These are phyloP conservation scores for Eulimnadia texana DNA, from an alignment of 1,140 invertebrate genomes.

Conservation along the genomic window DNA sequence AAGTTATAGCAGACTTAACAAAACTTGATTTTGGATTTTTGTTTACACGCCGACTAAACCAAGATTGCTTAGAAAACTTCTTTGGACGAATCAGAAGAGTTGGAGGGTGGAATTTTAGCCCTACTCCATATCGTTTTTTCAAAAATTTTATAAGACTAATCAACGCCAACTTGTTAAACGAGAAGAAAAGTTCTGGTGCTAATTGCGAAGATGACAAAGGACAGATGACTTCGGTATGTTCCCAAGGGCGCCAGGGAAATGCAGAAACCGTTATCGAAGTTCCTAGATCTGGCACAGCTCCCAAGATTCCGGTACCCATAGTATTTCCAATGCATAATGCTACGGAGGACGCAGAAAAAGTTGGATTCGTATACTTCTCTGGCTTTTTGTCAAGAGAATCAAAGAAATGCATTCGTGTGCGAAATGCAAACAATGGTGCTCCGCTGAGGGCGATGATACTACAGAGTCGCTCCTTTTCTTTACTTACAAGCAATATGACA, in stretches of 20 bases:
- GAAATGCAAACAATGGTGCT: background rate
- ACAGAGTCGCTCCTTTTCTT: background rate
- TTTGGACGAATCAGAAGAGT: background rate
- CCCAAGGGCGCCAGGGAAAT: background rate
- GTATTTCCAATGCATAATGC: too few species aligned
- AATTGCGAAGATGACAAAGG: background rate
- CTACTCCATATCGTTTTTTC: background rate
- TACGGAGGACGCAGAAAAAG: too few species aligned
- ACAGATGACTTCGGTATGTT: background rate
- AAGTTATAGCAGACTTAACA: background rate
- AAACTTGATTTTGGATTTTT: background rate
- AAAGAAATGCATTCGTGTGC: too few species aligned
- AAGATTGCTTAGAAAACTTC: background rate
- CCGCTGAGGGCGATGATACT: background rate
- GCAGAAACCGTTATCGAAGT: background rate
- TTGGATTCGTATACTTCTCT: too few species aligned
- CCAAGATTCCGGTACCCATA: too few species aligned
- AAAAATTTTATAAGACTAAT: background rate
- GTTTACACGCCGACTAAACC: background rate
- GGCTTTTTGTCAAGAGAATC: too few species aligned
- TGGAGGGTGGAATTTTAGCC: background rate
- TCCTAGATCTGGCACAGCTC: too few species aligned
- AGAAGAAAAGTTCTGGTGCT: background rate
- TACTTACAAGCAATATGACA: background rate
- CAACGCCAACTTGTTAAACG: background rate